Percentiles rank a stretch among this genome's conserved stretches.
phyloP scores from a whole-genome alignment of 2,888 invertebrate species.

The Nemoura dubitans region DNA sequence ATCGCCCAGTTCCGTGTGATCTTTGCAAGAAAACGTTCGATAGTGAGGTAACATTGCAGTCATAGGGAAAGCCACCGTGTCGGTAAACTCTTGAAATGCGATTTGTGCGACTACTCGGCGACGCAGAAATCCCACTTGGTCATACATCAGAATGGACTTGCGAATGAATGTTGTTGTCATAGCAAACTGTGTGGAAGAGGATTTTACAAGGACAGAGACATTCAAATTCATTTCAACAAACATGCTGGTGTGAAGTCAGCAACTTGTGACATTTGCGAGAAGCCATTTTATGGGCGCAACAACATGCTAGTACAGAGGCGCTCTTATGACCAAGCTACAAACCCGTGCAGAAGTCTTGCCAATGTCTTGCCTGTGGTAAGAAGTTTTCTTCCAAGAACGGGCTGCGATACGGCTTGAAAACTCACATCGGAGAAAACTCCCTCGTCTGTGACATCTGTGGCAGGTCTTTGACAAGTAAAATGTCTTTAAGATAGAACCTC shows the following conservation, averaged over 20 bases:
- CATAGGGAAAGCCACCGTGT: neutral
- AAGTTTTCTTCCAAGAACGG: slow-evolving; percentile 32
- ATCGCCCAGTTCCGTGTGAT: neutral
- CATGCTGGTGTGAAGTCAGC: neutral
- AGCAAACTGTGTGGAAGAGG: no score
- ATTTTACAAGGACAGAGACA: no score
- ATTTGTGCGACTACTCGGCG: neutral
- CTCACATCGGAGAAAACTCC: slow-evolving; percentile 53
- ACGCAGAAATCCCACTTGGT: neutral
- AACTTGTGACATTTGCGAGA: neutral
- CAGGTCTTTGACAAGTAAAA: slow-evolving; percentile 55
- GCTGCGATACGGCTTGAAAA: slow-evolving; percentile 32
- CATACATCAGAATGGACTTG: neutral
- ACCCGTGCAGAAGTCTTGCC: no score
- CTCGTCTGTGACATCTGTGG: slow-evolving; percentile 59
- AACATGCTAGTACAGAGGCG: no score
- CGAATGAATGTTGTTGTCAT: neutral
- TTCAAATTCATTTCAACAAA: neutral
- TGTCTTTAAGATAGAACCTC: slow-evolving; percentile 61
- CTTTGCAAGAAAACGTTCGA: neutral
- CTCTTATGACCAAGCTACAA: no score
- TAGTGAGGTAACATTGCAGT: neutral
- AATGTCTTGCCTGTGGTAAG: slow-evolving; percentile 37
- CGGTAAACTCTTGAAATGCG: neutral
- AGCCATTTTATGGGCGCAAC: no score